These are phyloP conservation scores for Aleiodes alternator DNA, from an alignment of 2,888 invertebrate genomes.

Conservation along the genomic window DNA sequence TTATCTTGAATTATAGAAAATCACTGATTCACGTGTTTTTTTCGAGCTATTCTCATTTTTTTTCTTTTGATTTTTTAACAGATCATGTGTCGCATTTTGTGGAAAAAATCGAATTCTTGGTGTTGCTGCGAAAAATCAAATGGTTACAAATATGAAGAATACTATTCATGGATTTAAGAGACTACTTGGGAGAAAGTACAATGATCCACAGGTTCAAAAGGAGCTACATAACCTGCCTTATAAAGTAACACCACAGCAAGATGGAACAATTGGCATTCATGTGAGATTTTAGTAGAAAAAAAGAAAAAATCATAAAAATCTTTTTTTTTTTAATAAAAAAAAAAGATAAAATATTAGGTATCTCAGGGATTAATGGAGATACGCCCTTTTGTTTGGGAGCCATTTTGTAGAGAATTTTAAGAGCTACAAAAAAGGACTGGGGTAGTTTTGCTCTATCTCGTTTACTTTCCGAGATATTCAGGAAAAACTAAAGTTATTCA, in stretches of 20 bases:
- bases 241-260: constrained; percentile 83
- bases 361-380: too few relatives aligned
- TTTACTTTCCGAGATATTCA: too few relatives aligned
- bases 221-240: constrained; percentile 89
- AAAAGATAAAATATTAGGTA: too few relatives aligned
- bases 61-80: constrained; percentile 73
- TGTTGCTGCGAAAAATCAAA: constrained; percentile 97
- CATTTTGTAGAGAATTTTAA: too few relatives aligned
- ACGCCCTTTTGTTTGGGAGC: too few relatives aligned
- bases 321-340: too few relatives aligned
- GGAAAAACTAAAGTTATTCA: too few relatives aligned
- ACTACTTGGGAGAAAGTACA: constrained; percentile 91
- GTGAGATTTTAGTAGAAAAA: constrained; percentile 76
- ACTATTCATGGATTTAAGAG: constrained; percentile 96
- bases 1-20: not conserved
- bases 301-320: too few relatives aligned
- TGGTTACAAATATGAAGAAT: constrained; percentile 97
- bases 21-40: not conserved
- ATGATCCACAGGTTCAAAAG: constrained; percentile 91
- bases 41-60: not conserved
- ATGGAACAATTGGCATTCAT: constrained; percentile 91
- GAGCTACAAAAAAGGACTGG: too few relatives aligned
- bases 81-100: constrained; percentile 97
- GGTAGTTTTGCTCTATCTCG: too few relatives aligned
- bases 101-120: constrained; percentile 95